Evolutionary conservation across 2,797 vertebrate genomes (phyloP).

Genomic region (Semotilus atromaculatus): DNA sequence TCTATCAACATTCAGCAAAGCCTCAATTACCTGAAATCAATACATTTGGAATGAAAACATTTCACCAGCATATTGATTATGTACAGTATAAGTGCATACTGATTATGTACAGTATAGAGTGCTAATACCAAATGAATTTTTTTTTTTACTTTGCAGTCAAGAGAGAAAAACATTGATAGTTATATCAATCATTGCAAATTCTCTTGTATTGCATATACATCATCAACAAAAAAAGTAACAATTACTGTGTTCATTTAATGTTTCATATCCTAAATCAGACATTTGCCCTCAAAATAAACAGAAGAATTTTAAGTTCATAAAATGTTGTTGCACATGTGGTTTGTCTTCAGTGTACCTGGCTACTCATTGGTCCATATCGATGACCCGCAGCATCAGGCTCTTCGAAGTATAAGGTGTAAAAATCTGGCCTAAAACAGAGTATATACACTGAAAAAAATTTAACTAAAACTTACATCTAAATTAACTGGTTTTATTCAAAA

Average conservation of each 20-base stretch:
- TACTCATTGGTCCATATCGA: conserved; percentile 83
- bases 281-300: not conserved
- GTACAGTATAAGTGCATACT: not conserved
- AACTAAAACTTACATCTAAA: not conserved
- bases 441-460: not conserved
- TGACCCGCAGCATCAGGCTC: conserved; percentile 93
- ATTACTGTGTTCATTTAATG: not conserved
- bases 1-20: conserved; percentile 84
- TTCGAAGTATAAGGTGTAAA: conserved; percentile 92
- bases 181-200: not conserved
- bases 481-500: not conserved
- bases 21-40: conserved; percentile 80
- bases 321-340: not conserved
- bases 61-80: not conserved
- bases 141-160: not conserved
- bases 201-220: not conserved
- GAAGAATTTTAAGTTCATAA: not conserved
- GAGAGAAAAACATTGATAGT: not conserved
- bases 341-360: conserved; percentile 76
- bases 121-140: not conserved
- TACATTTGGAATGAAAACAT: not conserved
- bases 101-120: not conserved
- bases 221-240: not conserved
- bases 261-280: not conserved
- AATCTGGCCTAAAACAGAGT: conserved; percentile 81